Evolutionary conservation across 2,888 invertebrate species (phyloP).

Genomic region (Campaea margaritaria): DNA sequence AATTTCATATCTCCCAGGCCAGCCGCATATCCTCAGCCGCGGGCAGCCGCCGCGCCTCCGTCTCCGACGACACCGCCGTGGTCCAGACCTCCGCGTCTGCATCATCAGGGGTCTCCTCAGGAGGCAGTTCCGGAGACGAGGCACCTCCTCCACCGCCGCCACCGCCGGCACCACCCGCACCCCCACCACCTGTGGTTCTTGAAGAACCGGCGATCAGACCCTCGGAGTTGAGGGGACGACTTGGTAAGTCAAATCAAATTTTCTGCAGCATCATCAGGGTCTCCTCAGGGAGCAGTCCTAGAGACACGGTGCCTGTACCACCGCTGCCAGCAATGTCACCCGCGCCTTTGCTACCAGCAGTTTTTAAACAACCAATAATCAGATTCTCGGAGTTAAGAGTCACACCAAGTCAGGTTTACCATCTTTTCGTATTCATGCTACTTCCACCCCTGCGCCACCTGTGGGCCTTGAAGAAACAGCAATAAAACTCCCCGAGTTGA

Average conservation of each 20-base stretch:
- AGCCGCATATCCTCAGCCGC: constrained; percentile 78
- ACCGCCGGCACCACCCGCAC: constrained; percentile 83
- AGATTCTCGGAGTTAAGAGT: too few species aligned
- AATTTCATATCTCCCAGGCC: constrained; percentile 54
- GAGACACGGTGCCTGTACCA: too few species aligned
- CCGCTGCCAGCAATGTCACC: too few species aligned
- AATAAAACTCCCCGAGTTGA: too few species aligned
- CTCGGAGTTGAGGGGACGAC: constrained; percentile 84
- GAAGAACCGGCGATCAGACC: constrained; percentile 89
- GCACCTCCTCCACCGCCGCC: constrained; percentile 90
- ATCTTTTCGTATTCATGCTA: too few species aligned
- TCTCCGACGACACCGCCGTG: constrained; percentile 66
- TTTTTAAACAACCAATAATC: too few species aligned
- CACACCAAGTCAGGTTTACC: too few species aligned
- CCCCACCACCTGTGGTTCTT: constrained; percentile 81
- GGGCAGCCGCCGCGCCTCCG: constrained; percentile 75
- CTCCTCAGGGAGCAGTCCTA: too few species aligned
- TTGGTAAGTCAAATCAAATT: constrained; percentile 61
- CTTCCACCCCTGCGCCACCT: too few species aligned
- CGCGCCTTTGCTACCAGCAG: too few species aligned
- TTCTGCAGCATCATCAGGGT: not conserved
- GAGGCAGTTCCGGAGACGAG: constrained; percentile 76
- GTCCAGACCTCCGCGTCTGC: constrained; percentile 61
- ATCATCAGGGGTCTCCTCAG: constrained; percentile 76
- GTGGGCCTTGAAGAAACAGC: too few species aligned